Evolutionary conservation across 1,140 invertebrate genomes (phyloP), one percentile per base, ranked within the genome.

Genomic region (Tetragnatha versicolor): DNA sequence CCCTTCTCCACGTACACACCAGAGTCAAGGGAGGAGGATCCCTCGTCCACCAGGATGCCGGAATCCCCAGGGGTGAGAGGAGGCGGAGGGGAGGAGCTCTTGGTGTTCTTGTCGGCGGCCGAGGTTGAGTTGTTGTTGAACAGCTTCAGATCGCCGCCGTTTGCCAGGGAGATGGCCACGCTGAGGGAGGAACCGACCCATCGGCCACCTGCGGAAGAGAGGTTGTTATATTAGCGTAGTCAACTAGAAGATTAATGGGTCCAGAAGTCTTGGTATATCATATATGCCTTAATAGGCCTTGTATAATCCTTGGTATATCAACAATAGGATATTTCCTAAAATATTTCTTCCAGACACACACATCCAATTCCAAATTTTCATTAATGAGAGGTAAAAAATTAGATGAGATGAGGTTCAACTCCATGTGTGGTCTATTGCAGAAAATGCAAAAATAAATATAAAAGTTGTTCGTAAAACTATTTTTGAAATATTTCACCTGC

Each of bases 21-120:
- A 6, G 75, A 78, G 37, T 78, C 75, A 35, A 78, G 45, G 51
- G 93, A 75, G n/a, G 70, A 75, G 29, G 51, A 60, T 49, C 63
- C 70, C 17, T 47, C 55, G 39, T 14, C 29, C 42, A 4, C 70
- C 61, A 75, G 37, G 58, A 75, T 75, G 7, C 70, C 70, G 2
- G 70, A 75, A 63, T 75, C 70, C 22, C n/a, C n/a, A n/a, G n/a
- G n/a, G n/a, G n/a, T n/a, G n/a, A n/a, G n/a, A n/a, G n/a, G n/a
- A n/a, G n/a, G n/a, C n/a, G n/a, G 70, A 55, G n/a, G 70, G 25
- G 3, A 2, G 37, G 3, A 75, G 70, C 25, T 25, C 25, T 39
- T 33, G 22, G 3, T 58, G 5, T 20, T 42, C 12, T 63, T 33
- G 31, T 63, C 63, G 55, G 29, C 63, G 25, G 12, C 9, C 37